Base-by-base conservation (phyloP, 2,797 vertebrate species). In the Oryzias sinensis region DNA sequence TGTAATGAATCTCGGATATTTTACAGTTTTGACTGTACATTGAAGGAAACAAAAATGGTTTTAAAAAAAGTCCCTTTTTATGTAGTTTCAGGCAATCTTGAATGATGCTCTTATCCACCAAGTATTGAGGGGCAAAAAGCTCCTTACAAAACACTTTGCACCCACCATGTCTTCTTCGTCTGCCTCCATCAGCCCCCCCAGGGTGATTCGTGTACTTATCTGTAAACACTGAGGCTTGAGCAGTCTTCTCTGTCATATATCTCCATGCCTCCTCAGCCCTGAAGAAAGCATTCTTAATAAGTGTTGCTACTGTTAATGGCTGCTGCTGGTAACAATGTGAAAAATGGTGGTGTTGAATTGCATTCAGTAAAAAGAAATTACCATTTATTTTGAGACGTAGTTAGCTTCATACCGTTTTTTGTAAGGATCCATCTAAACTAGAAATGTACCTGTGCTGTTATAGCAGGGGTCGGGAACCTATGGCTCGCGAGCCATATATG, bases 81-180 rank as follows among this genome's bases (percentile, higher is more conserved):
- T 37, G 9, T 37, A 13, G 33, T 37, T 37, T 37, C 11, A 37
- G 33, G 33, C 33, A 11, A 37, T 37, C 9, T 37, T 37, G 33
- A 37, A 37, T 37, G 9, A 37, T 37, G 9, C 33, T 37, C 3
- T 37, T 37, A 37, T 37, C 33, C 33, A 37, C 9, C 9, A 37
- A 37, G 33, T 11, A 37, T 37, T 37, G 33, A 37, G 33, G 33
- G 8, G 33, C 9, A 11, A 11, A 11, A 11, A 71, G 68, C 68
- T 81, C 75, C 86, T 87, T 87, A 82, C 43, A 74, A 82, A 78
- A 66, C 65, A 65, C 55, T 84, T 86, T 18, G 11, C 75, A 72
- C 62, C 66, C 53, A 73, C 45, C 41, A 69, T 27, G 16, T 70
- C 62, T 65, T 53, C 33, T 45, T 56, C 40, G 20, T 43, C 57